These are phyloP conservation scores for Anastatus disparis DNA, from an alignment of 1,140 invertebrate genomes.

Conservation along the genomic window DNA sequence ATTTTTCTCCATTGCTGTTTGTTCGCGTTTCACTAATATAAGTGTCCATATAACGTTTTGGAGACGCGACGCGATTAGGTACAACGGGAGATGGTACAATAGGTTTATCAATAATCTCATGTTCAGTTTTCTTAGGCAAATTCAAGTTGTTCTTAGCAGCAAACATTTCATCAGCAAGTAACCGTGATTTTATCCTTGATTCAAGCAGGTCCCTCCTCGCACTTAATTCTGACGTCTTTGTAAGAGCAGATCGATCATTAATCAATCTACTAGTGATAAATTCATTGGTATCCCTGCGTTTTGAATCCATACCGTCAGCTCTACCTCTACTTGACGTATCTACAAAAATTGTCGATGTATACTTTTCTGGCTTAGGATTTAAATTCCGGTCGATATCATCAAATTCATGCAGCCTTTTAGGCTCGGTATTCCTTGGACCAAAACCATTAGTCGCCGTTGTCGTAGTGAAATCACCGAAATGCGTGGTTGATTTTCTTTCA, in stretches of 20 bases:
- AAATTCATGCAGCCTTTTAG: conserved; percentile 49
- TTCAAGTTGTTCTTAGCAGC: conserved; percentile 48
- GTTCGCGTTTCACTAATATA: conserved; percentile 63
- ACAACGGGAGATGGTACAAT: conserved; percentile 63
- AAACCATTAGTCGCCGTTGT: background rate
- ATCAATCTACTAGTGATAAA: conserved; percentile 37
- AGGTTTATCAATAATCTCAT: conserved; percentile 64
- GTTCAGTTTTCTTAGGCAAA: conserved; percentile 41
- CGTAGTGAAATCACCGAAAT: conserved; percentile 48
- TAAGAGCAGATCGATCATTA: conserved; percentile 48
- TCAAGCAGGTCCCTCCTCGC: conserved; percentile 79
- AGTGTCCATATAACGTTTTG: conserved; percentile 62
- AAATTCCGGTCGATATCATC: conserved; percentile 53
- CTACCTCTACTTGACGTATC: conserved; percentile 70
- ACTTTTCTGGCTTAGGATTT: conserved; percentile 57
- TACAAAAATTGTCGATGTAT: conserved; percentile 64
- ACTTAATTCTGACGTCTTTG: conserved; percentile 71
- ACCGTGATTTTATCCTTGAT: conserved; percentile 74
- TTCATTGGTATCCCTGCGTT: conserved; percentile 64
- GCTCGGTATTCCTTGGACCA: background rate
- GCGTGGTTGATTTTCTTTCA: conserved; percentile 42
- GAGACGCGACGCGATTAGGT: conserved; percentile 56
- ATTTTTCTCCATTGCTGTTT: conserved; percentile 63
- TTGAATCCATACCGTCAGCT: conserved; percentile 75
- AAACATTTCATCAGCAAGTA: conserved; percentile 64